phyloP scores from a whole-genome alignment of 2,888 invertebrate genomes.

The Melinopterus prodromus region DNA sequence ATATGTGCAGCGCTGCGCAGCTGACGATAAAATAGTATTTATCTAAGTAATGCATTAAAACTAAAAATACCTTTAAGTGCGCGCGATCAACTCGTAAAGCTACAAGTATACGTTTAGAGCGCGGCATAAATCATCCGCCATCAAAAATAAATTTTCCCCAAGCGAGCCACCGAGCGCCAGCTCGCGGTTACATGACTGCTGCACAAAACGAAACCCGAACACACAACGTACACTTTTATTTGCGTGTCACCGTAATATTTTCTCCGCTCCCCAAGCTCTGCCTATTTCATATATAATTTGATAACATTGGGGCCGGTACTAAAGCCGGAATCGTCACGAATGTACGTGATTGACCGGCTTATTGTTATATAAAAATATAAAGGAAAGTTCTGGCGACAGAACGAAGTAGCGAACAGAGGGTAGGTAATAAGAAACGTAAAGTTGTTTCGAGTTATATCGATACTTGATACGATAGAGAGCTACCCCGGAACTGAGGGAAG shows the following conservation, averaged over 20 bases:
- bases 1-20: neutral
- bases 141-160: neutral
- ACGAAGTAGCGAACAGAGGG: neutral
- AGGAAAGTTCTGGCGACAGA: neutral
- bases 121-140: slow-evolving; percentile 12
- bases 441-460: neutral
- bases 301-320: neutral
- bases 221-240: neutral
- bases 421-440: slow-evolving; percentile 4
- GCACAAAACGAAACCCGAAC: neutral
- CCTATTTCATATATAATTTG: neutral
- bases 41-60: slow-evolving; percentile 9
- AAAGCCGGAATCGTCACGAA: neutral
- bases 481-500: neutral
- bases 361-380: neutral
- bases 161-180: neutral
- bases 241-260: neutral
- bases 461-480: slow-evolving; percentile 4
- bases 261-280: neutral
- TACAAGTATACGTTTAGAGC: slow-evolving; percentile 26
- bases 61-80: slow-evolving; percentile 24
- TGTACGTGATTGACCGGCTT: neutral
- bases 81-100: slow-evolving; percentile 26
- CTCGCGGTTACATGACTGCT: neutral
- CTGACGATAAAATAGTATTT: neutral